phyloP scores from a whole-genome alignment of 2,797 vertebrate species.

The Pristis pectinata region DNA sequence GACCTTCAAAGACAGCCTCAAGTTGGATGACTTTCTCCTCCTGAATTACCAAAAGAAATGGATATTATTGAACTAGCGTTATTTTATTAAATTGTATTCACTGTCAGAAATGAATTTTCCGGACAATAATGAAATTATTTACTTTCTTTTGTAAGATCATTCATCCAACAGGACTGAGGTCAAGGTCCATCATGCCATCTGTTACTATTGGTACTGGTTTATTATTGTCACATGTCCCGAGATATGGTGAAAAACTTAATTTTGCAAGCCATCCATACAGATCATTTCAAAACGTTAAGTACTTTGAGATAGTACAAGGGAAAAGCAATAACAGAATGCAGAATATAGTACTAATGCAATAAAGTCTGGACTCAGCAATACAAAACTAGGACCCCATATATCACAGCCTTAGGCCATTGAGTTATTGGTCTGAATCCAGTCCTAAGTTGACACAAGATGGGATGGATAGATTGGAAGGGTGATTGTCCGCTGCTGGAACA shows the following conservation, averaged over 20 bases:
- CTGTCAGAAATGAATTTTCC: background rate
- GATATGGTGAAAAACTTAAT: too few species aligned
- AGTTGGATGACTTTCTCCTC: slow-evolving; percentile 65
- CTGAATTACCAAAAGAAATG: slow-evolving; percentile 1
- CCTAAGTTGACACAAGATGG: background rate
- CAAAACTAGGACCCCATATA: background rate
- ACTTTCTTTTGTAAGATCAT: background rate
- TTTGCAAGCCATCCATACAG: too few species aligned
- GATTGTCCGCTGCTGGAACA: background rate
- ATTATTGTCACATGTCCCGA: too few species aligned
- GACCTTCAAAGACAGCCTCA: slow-evolving; percentile 63
- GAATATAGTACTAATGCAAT: too few species aligned
- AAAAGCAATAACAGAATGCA: too few species aligned
- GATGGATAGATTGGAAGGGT: too few species aligned
- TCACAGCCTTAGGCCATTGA: background rate
- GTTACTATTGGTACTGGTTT: too few species aligned
- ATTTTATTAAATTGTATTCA: slow-evolving; percentile 39
- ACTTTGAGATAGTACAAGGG: too few species aligned
- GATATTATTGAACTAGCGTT: slow-evolving; percentile 41
- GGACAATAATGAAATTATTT: background rate
- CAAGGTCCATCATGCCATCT: background rate
- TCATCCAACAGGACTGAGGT: background rate
- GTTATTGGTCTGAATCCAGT: background rate
- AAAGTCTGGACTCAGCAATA: background rate
- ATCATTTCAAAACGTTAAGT: too few species aligned